Evolutionary conservation across 2,888 invertebrate species (phyloP), one percentile per base, ranked within the genome.

Genomic region (Nomada lathburiana): DNA sequence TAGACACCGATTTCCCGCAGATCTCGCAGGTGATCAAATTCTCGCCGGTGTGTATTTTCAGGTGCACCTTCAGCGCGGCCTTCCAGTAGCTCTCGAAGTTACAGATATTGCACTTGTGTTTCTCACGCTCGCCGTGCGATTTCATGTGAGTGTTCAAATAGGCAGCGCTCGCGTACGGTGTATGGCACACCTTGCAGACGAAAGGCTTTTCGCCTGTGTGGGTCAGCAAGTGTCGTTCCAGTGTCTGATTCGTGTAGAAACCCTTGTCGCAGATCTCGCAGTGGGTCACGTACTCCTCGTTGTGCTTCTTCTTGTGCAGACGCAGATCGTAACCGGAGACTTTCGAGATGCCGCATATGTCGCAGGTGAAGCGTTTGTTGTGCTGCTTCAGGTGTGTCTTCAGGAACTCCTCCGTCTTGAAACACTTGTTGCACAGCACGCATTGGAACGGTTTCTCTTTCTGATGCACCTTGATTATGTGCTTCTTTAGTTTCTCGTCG

Each of bases 111-210:
- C 94, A 95, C 13, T 92, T 92, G 69, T n/a, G 88, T 59, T 91
- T 92, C 57, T 92, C 91, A 0, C 91, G 83, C 20, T 92, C 83
- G 0, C 91, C 91, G 65, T 94, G 95, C 1, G 95, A 94, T 9
- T 95, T 95, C 86, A 95, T 89, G 89, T 96, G 95, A 80, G 95
- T 94, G 64, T 94, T 94, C 0, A 96, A 90, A 18, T 95, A 92
- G 47, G 95, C 94, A 16, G 95, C 95, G 0, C 95, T 95, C 0
- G 95, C 94, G 73, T 96, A 96, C 0, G 94, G 90, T 7, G 94
- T 93, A 0, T 94, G 94, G 71, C 95, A 95, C 0, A 94, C 91
- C 10, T 92, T 91, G 84, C 95, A 95, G 0, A 93, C 90, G 57
- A 93, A 95, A 5, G 95, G 92, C 72, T 93, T 94, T 52, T 94